Percentiles rank a stretch among this genome's conserved stretches.
Conservation (phyloP, 2,888 invertebrate species). For the Mylabris sibirica region DNA sequence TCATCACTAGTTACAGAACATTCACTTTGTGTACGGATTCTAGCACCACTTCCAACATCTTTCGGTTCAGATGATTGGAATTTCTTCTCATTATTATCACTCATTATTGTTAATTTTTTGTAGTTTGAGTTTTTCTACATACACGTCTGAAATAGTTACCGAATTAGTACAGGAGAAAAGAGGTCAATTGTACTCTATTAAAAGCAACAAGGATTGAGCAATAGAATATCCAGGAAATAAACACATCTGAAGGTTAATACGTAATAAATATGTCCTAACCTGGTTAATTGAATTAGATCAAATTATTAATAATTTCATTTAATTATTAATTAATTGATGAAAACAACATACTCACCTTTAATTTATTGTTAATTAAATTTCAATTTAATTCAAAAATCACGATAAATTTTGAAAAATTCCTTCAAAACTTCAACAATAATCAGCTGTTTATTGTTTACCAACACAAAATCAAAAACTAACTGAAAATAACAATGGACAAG, state of each 20-base stretch:
- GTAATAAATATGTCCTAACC: not conserved
- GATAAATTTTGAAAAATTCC: slow-evolving; percentile 34
- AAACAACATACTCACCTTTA: not conserved
- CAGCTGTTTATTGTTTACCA: slow-evolving; percentile 46
- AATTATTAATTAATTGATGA: not conserved
- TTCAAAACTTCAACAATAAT: slow-evolving; percentile 35
- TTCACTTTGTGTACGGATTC: slow-evolving; percentile 57
- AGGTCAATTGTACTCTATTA: slow-evolving; percentile 44
- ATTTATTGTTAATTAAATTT: slow-evolving; percentile 4
- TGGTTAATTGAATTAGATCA: not conserved
- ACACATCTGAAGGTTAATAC: slow-evolving; percentile 23
- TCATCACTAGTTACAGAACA: slow-evolving; percentile 57
- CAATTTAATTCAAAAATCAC: slow-evolving; percentile 21
- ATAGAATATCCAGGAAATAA: slow-evolving; percentile 33
- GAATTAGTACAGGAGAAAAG: slow-evolving; percentile 35
- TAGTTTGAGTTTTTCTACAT: not conserved
- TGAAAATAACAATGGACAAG: slow-evolving; percentile 19
- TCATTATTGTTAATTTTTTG: slow-evolving; percentile 23
- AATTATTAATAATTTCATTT: not conserved
- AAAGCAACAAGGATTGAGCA: slow-evolving; percentile 41
- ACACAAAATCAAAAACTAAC: slow-evolving; percentile 27
- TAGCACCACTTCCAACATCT: slow-evolving; percentile 44
- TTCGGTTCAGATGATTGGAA: slow-evolving; percentile 42
- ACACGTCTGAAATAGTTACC: slow-evolving; percentile 31
- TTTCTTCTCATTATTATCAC: slow-evolving; percentile 36